phyloP scores from a whole-genome alignment of 2,888 invertebrate genomes.

The Chalcosyrphus nemorum region DNA sequence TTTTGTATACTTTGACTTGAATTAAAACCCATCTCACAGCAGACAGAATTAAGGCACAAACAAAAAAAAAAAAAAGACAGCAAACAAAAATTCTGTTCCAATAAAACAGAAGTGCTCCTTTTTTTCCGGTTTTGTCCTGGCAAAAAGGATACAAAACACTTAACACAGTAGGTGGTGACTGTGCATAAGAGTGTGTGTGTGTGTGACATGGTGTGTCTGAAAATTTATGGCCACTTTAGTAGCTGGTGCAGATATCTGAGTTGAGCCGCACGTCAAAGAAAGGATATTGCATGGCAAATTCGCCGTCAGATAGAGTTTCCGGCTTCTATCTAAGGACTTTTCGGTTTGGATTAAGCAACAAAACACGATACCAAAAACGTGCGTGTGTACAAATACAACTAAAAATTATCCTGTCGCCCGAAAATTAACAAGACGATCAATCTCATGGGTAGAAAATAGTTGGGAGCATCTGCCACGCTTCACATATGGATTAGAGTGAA shows the following conservation, averaged over 20 bases:
- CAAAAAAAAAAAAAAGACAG: too few species aligned
- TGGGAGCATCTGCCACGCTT: constrained; percentile 28
- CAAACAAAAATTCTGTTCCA: constrained; percentile 16
- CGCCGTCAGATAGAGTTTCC: constrained; percentile 16
- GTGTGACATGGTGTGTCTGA: not conserved
- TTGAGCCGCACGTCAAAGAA: constrained; percentile 5
- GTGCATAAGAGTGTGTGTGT: not conserved
- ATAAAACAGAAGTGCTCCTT: constrained; percentile 18
- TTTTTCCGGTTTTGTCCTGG: not conserved
- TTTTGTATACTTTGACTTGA: not conserved
- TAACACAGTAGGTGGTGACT: constrained; percentile 1
- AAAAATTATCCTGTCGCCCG: constrained; percentile 32
- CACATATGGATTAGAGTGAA: constrained; percentile 17
- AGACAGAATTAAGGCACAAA: not conserved
- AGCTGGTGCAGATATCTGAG: not conserved
- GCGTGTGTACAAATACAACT: not conserved
- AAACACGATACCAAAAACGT: constrained; percentile 1
- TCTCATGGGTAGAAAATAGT: constrained; percentile 4
- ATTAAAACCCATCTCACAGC: constrained; percentile 1
- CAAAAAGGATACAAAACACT: constrained; percentile 31
- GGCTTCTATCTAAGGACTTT: constrained; percentile 11
- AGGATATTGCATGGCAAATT: constrained; percentile 9
- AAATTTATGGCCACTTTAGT: constrained; percentile 51
- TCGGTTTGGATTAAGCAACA: constrained; percentile 7
- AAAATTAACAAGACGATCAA: constrained; percentile 41